Percentiles rank a stretch among this genome's conserved stretches.
These are phyloP conservation scores for Scolanthus callimorphus DNA, from an alignment of 92 coral and sea anemone genomes.

Conservation along the genomic window DNA sequence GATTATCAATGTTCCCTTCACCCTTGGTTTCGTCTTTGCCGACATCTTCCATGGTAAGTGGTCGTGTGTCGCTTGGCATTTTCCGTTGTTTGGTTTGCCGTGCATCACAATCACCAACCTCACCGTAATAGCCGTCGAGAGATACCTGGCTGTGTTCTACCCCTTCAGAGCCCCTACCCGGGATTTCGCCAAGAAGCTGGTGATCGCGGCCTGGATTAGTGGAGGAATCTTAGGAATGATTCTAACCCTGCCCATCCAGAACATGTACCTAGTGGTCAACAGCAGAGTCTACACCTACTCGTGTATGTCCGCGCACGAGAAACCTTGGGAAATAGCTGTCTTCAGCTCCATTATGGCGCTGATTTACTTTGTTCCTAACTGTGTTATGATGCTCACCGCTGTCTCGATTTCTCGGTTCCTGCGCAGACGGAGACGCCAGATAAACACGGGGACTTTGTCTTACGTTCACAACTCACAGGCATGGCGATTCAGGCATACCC, in stretches of 20 bases:
- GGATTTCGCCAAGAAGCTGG: not conserved
- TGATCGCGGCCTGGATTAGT: conserved; percentile 4
- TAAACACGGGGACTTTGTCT: not conserved
- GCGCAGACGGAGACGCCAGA: not conserved
- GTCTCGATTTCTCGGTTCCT: conserved; percentile 6
- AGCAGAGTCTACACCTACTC: not conserved
- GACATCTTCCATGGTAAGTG: not conserved
- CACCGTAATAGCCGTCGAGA: conserved; percentile 2
- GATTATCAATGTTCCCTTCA: not conserved
- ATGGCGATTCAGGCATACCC: not conserved
- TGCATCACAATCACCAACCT: conserved; percentile 3
- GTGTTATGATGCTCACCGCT: conserved; percentile 3
- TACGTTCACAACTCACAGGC: not conserved
- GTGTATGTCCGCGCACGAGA: not conserved
- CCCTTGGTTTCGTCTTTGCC: not conserved
- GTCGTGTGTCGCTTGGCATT: not conserved
- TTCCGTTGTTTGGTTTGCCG: not conserved
- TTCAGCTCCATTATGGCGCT: not conserved
- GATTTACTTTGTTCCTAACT: not conserved
- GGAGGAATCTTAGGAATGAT: not conserved
- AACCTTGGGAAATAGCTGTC: not conserved
- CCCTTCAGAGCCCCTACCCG: not conserved
- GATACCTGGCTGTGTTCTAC: conserved; percentile 2
- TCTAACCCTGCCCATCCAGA: not conserved
- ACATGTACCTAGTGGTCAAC: not conserved